Evolutionary conservation across 2,113 vertebrate species (phyloP).

Genomic region (Callionymus lyra): DNA sequence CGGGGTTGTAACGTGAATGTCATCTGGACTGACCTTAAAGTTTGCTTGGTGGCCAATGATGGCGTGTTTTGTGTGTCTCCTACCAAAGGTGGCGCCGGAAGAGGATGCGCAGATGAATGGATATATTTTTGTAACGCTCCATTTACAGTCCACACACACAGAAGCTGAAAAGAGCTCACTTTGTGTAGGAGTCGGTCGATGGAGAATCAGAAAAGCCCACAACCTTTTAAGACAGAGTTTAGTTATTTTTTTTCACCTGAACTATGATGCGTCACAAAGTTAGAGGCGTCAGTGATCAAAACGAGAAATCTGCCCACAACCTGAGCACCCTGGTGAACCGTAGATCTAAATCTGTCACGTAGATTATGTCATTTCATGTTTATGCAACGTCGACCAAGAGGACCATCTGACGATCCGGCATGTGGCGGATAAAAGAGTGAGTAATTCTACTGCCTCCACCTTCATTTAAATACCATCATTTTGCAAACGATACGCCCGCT

Average conservation of each 20-base stretch:
- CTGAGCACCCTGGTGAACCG: constrained; percentile 24
- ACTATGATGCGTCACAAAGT: constrained; percentile 53
- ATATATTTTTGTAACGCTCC: constrained; percentile 12
- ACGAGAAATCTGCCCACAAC: constrained; percentile 56
- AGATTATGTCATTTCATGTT: constrained; percentile 58
- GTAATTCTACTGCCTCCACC: constrained; percentile 7
- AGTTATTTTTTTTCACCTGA: constrained; percentile 54
- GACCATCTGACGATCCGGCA: constrained; percentile 24
- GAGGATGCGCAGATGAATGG: background rate
- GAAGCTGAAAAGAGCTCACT: constrained; percentile 29
- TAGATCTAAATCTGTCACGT: constrained; percentile 20
- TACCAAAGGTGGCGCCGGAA: constrained; percentile 8
- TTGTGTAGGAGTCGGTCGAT: constrained; percentile 50
- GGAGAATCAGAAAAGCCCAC: constrained; percentile 45
- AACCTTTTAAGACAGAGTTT: constrained; percentile 45
- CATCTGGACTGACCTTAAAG: too few relatives aligned
- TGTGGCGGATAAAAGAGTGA: constrained; percentile 24
- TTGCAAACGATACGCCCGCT: constrained; percentile 31
- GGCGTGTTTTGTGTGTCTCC: too few relatives aligned
- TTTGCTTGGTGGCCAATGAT: too few relatives aligned
- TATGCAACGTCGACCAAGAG: constrained; percentile 44
- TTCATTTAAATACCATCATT: constrained; percentile 40
- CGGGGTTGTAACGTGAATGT: too few relatives aligned
- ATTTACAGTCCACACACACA: constrained; percentile 8
- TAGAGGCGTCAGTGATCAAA: constrained; percentile 56